Base-by-base conservation (phyloP, 1,140 invertebrate genomes). In the Pygmarrhopalites habei region DNA sequence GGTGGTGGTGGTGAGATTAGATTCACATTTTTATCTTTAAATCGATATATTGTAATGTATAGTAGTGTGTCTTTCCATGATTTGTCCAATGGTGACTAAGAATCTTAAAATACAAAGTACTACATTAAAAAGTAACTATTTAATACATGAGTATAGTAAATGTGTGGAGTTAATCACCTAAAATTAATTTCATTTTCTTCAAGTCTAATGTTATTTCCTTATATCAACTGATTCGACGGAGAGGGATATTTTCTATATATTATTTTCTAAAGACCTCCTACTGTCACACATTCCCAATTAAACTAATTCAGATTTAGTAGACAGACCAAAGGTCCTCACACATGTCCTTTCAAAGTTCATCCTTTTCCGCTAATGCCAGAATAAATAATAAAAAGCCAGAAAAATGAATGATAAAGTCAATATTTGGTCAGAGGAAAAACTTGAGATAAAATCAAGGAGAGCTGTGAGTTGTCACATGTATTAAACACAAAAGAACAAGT, bases 401-500 rank as follows among this genome's bases (percentile, higher is more conserved):
- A n/a, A 47, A 10, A 47, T 47, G n/a, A 47, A n/a, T 5, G 23
- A 12, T 5, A 47, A 47, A 25, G 44, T 21, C 7, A 21, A 47
- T 21, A n/a, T 47, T 5, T 12, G 44, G n/a, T 10, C n/a, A 5
- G 17, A 5, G 44, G 7, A n/a, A 7, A 21, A 12, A 12, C n/a
- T 41, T 12, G 12, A 12, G 12, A 41, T 12, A 12, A 41, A 41
- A 12, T 41, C 12, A n/a, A 12, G 12, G 39, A 47, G 17, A 10
- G n/a, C 44, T 47, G 4, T 25, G 44, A 5, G 7, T n/a, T 47
- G n/a, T 5, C n/a, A 47, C 44, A 21, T n/a, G 44, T 30, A 14
- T 47, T 59, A 3, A 12, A 29, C n/a, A 23, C 4, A 23, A 26
- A 2, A 64, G 28, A 47, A 43, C 26, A 62, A n/a, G 59, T 49